Evolutionary conservation across 2,113 vertebrate genomes (phyloP).

Genomic region (Cinclus cinclus): DNA sequence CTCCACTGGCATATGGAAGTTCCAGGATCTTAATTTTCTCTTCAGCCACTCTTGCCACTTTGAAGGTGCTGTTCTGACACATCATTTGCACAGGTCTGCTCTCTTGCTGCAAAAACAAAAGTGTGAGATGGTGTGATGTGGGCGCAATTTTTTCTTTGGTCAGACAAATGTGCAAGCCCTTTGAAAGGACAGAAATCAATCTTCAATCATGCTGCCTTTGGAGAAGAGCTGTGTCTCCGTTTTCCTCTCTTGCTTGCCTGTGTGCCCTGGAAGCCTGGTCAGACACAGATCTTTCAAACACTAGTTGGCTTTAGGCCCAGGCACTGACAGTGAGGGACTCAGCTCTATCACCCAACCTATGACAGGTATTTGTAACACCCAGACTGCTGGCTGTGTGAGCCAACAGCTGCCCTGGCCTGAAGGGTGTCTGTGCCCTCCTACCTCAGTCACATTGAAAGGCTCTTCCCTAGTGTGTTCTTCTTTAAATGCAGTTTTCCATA

Average conservation of each 20-base stretch:
- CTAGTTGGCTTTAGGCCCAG: not conserved
- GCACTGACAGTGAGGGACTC: too few species aligned
- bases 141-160: not conserved
- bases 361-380: not conserved
- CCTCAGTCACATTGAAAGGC: slow-evolving; percentile 27
- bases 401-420: not conserved
- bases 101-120: slow-evolving; percentile 19
- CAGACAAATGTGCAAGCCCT: not conserved
- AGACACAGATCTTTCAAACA: not conserved
- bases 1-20: not conserved
- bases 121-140: accelerated
- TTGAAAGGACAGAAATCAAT: not conserved
- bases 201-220: not conserved
- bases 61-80: not conserved
- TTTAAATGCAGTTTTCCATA: not conserved
- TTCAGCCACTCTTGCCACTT: not conserved
- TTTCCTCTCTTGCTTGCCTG: not conserved
- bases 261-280: not conserved
- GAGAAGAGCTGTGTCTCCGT: not conserved
- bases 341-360: not conserved
- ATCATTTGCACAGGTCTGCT: slow-evolving; percentile 50
- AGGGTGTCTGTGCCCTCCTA: not conserved
- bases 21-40: slow-evolving; percentile 28
- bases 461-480: not conserved
- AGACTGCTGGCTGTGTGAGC: not conserved